Evolutionary conservation across 1,140 invertebrate genomes (phyloP).

Genomic region (Dendrolimus punctatus): DNA sequence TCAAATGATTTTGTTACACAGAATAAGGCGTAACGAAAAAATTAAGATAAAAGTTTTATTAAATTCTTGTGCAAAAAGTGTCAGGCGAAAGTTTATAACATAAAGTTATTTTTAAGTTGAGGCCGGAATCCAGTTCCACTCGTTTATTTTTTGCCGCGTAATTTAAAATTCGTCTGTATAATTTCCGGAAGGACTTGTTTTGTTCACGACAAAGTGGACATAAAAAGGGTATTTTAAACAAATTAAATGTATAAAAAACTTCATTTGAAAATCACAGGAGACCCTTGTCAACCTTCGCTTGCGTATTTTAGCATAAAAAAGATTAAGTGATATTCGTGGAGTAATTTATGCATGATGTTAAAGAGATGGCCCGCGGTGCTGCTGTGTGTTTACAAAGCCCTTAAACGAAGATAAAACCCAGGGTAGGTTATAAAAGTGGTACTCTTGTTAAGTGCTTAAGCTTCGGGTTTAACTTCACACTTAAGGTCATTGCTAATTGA

Average conservation of each 20-base stretch:
- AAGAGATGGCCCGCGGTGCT: too few species aligned
- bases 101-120: not conserved
- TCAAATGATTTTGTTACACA: too few species aligned
- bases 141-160: not conserved
- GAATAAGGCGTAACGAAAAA: too few species aligned
- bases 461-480: not conserved
- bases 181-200: conserved; percentile 5
- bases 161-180: not conserved
- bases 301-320: conserved; percentile 30
- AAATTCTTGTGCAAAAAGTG: not conserved
- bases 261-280: conserved; percentile 29
- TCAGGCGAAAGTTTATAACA: not conserved
- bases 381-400: too few species aligned
- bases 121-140: not conserved
- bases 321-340: conserved; percentile 34
- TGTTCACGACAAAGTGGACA: conserved; percentile 6
- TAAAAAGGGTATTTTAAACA: conserved; percentile 15
- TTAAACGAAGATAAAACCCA: too few species aligned
- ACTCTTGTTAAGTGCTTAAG: not conserved
- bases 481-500: too few species aligned
- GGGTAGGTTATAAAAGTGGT: too few species aligned
- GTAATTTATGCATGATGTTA: conserved; percentile 19
- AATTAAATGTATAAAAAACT: conserved; percentile 27
- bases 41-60: too few species aligned
- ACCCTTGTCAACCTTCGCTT: conserved; percentile 42